Evolutionary conservation across 2,113 vertebrate species (phyloP).

Genomic region (Cephalopholis sonnerati): DNA sequence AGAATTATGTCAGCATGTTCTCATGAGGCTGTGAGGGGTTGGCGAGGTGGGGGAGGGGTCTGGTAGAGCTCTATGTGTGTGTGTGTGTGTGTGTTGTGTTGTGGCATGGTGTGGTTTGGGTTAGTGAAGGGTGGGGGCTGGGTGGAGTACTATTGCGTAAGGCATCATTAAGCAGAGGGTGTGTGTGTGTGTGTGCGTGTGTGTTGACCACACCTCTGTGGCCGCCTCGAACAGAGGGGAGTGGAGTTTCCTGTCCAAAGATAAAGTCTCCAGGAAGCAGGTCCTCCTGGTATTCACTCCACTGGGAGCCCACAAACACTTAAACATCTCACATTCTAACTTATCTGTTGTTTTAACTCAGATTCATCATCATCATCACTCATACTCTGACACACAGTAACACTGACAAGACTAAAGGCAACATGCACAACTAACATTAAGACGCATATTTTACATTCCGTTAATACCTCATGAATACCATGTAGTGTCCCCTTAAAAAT

Average conservation of each 20-base stretch:
- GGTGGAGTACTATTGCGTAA: slow-evolving; percentile 70
- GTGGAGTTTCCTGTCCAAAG: slow-evolving; percentile 73
- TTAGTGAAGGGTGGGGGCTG: slow-evolving; percentile 70
- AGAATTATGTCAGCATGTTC: slow-evolving; percentile 7
- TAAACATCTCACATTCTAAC: slow-evolving; percentile 10
- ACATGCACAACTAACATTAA: neutral
- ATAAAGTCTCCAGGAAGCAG: slow-evolving; percentile 72
- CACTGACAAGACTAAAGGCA: neutral
- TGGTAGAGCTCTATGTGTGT: slow-evolving; percentile 7
- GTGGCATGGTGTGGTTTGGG: slow-evolving; percentile 67
- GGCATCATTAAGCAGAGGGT: slow-evolving; percentile 65
- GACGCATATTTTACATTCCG: too few species aligned
- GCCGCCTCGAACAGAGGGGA: slow-evolving; percentile 49
- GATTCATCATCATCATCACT: neutral
- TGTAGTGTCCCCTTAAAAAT: too few species aligned
- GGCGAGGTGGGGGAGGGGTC: slow-evolving; percentile 32
- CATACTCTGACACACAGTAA: neutral
- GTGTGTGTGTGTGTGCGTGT: slow-evolving; percentile 33
- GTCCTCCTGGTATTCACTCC: slow-evolving; percentile 41
- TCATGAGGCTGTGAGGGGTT: slow-evolving; percentile 15
- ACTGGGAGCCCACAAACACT: slow-evolving; percentile 7
- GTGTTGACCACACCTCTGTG: slow-evolving; percentile 67
- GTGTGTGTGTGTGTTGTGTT: slow-evolving; percentile 33
- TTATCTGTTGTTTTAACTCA: neutral
- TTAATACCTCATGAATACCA: too few species aligned